Base-by-base conservation (phyloP, 2,113 vertebrate genomes). In the Coptodon rendalli region DNA sequence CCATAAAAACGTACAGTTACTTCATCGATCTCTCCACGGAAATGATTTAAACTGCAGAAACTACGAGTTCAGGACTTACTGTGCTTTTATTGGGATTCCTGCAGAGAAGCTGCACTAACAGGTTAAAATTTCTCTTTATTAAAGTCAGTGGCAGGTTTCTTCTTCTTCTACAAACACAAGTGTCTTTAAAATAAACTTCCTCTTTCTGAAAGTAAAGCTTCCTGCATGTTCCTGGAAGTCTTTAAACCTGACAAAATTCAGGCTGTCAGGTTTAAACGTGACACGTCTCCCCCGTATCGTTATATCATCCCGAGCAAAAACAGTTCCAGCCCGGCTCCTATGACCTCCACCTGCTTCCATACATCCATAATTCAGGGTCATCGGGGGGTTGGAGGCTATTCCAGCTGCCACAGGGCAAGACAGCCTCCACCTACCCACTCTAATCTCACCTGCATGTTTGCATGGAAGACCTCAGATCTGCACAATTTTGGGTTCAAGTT, bases 401-500 rank as follows among this genome's bases (percentile, higher is more conserved):
- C 36, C 36, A 22, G 34, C 6, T 68, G 19, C 5, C 63, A 22
- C 34, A 71, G n/a, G 36, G n/a, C n/a, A 8, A 5, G 0, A 71
- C 13, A 45, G 38, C 40, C 40, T 3, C 68, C 66, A 43, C 66
- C 66, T 27, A 6, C 38, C 66, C 22, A 27, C 22, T 73, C 38
- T 17, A 73, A 73, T 0, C 40, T 45, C 40, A 7, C 22, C 13
- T 73, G 66, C 13, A 45, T 73, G 40, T 73, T 45, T 45, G 68
- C 22, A 27, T 27, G 13, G 40, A 45, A 27, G 40, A 10, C 27
- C 40, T 4, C 38, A 27, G n/a, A 4, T 43, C 7, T 71, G 38
- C 22, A 43, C 22, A 1, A 0, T 17, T 24, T 9, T 17, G 40
- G 0, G 40, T 48, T 73, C 1, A 0, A 7, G 3, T 7, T 45